phyloP scores from a whole-genome alignment of 2,888 invertebrate species.

The Oscheius myriophilus region DNA sequence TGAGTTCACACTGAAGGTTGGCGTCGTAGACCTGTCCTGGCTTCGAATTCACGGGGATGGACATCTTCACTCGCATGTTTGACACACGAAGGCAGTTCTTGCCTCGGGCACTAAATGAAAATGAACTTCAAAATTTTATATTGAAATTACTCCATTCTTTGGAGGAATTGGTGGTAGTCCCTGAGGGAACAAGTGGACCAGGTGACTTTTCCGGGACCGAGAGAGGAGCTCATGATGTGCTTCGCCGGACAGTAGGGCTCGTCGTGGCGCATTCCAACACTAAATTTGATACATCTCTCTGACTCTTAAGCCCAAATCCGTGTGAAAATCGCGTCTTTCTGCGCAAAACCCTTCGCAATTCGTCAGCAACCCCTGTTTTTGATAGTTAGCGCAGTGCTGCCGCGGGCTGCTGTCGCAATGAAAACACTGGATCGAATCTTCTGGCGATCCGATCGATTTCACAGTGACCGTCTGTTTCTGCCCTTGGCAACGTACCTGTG shows the following conservation, averaged over 20 bases:
- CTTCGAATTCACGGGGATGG: constrained; percentile 55
- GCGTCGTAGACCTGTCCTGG: constrained; percentile 70
- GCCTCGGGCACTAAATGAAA: constrained; percentile 54
- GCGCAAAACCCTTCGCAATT: no score
- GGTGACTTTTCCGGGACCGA: constrained; percentile 70
- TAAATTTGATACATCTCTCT: constrained; percentile 28
- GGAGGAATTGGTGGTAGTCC: constrained; percentile 69
- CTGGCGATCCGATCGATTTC: not conserved
- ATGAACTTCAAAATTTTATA: constrained; percentile 8
- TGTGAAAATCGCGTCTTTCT: no score
- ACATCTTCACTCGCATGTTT: constrained; percentile 59
- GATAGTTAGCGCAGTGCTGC: no score
- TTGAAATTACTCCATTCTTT: constrained; percentile 65
- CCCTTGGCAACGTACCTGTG: constrained; percentile 55
- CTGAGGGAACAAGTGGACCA: constrained; percentile 70
- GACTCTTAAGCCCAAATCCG: not conserved
- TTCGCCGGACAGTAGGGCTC: constrained; percentile 69
- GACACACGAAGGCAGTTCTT: constrained; percentile 67
- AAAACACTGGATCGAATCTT: not conserved
- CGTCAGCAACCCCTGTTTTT: no score
- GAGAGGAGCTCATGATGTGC: constrained; percentile 69
- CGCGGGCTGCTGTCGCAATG: not conserved
- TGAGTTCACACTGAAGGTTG: constrained; percentile 68
- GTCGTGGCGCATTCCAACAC: constrained; percentile 71
- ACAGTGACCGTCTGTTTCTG: constrained; percentile 6